phyloP scores from a whole-genome alignment of 2,113 vertebrate species.

The Burhinus bistriatus region DNA sequence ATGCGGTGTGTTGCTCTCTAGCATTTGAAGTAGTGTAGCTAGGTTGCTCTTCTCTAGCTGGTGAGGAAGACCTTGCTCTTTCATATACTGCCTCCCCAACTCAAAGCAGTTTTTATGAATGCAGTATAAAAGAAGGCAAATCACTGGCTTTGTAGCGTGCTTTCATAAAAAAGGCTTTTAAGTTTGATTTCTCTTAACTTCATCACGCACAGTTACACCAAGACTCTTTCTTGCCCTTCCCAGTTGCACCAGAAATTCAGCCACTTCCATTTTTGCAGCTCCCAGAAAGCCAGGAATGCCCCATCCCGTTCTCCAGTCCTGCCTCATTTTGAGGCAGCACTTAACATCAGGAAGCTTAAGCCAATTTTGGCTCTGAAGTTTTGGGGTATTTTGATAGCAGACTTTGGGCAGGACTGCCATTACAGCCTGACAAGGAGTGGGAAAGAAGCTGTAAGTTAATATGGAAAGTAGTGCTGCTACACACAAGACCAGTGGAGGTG shows the following conservation, averaged over 20 bases:
- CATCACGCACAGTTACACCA: not conserved
- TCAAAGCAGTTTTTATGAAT: not conserved
- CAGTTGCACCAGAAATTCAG: not conserved
- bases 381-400: not conserved
- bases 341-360: not conserved
- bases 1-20: not conserved
- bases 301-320: not conserved
- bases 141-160: not conserved
- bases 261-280: not conserved
- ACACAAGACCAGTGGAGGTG: no score
- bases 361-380: not conserved
- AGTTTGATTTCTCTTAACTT: not conserved
- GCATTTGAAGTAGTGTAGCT: not conserved
- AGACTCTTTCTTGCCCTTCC: not conserved
- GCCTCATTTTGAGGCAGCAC: not conserved
- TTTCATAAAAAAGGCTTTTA: not conserved
- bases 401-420: not conserved
- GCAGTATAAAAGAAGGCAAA: not conserved
- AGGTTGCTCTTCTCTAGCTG: not conserved
- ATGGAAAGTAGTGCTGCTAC: not conserved
- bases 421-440: not conserved
- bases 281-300: not conserved
- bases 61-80: not conserved
- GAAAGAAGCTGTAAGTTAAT: not conserved
- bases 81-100: not conserved